Base-by-base conservation (phyloP, 2,888 invertebrate species). In the Acronicta leporina region DNA sequence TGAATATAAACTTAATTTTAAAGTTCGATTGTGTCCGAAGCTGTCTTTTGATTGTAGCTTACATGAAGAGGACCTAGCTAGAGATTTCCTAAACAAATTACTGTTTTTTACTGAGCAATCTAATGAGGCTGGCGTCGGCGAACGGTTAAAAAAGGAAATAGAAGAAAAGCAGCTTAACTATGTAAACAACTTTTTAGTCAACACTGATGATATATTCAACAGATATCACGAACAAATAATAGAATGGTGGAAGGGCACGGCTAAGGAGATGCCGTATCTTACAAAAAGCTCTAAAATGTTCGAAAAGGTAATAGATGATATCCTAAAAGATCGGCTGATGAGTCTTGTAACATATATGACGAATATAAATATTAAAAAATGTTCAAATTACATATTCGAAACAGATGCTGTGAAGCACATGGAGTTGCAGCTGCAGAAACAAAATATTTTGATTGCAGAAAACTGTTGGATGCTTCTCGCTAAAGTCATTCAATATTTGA, bases 321-420 rank as follows among this genome's bases (percentile, higher is more conserved):
- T 62, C 5, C 14, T 62, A 7, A 30, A 35, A 30, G 59, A 73
- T 33, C 55, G 54, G 6, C 42, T 68, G 14, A 56, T 68, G 38
- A 43, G 13, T 15, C 27, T 47, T 11, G n/a, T 65, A 35, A 63
- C n/a, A n/a, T 38, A 20, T 47, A 15, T 16, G 8, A 33, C 48
- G 4, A 58, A 30, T 13, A 56, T 45, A 0, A 38, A 38, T n/a
- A n/a, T 4, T 40, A 56, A 20, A 40, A 51, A 35, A n/a, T 13
- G 54, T 35, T 10, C 35, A 16, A 33, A 53, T 25, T 70, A 44
- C 41, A 56, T 25, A 30, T 59, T 44, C 16, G 43, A 8, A 16
- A 20, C 58, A 25, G 38, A 50, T 0, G 42, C 25, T 0, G 11
- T 54, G 15, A 43, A 6, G 0, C n/a, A 30, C 9, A 15, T 63